phyloP scores from a whole-genome alignment of 2,113 vertebrate species.

The Erpornis zantholeuca region DNA sequence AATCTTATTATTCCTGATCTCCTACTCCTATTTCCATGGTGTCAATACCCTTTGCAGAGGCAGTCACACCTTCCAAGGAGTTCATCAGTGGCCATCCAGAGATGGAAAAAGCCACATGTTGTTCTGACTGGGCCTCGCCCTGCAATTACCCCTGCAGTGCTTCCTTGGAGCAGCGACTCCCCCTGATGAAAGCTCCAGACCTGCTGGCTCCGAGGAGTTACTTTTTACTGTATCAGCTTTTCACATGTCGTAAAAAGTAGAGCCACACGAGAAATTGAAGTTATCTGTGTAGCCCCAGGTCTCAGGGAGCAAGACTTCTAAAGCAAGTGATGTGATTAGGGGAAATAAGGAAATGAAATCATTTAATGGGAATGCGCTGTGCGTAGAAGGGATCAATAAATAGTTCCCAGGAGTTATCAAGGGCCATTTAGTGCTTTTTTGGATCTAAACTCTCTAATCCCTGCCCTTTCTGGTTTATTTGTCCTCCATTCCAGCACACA shows the following conservation, averaged over 20 bases:
- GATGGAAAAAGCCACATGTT: neutral
- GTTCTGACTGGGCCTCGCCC: neutral
- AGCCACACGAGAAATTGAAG: neutral
- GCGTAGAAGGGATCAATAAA: neutral
- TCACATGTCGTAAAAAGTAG: neutral
- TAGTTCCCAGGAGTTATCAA: conserved; percentile 39
- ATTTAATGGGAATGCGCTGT: conserved; percentile 8
- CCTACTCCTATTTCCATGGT: neutral
- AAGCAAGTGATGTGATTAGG: conserved; percentile 27
- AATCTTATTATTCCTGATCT: neutral
- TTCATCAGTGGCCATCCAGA: neutral
- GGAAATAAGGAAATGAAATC: conserved; percentile 46
- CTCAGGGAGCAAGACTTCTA: conserved; percentile 34
- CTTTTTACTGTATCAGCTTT: conserved; percentile 24
- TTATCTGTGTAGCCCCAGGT: neutral
- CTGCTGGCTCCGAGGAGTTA: conserved; percentile 53
- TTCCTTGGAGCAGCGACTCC: neutral
- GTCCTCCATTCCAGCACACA: neutral
- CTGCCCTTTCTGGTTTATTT: conserved; percentile 33
- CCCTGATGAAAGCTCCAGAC: conserved; percentile 51
- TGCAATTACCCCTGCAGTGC: neutral
- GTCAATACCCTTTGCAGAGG: neutral
- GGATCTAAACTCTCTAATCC: conserved; percentile 19
- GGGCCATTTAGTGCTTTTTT: neutral
- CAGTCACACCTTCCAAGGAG: neutral